A percentile compares a stretch with the other conserved stretches of the same genome.
Evolutionary conservation across 92 coral and sea anemone species (phyloP).

Genomic region (Zoanthus solanderi): DNA sequence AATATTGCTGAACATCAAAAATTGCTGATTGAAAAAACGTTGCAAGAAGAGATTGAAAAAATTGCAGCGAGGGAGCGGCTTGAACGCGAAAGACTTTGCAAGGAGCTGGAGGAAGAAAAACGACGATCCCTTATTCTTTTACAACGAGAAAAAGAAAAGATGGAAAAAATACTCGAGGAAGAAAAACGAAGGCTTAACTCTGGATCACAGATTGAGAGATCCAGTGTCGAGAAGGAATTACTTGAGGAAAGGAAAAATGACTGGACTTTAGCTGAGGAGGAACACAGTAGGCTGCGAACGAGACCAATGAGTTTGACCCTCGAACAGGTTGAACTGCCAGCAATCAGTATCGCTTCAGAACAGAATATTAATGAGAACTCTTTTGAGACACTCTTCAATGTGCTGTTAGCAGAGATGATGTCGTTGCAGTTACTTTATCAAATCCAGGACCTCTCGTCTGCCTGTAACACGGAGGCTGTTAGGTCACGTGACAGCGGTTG

Average conservation of each 20-base stretch:
- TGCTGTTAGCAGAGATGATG: slow-evolving; percentile 90
- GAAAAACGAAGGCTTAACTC: slow-evolving; percentile 52
- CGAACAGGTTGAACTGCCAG: slow-evolving; percentile 18
- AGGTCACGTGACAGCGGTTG: slow-evolving; percentile 93
- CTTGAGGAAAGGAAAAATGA: slow-evolving; percentile 61
- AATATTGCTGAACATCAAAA: slow-evolving; percentile 64
- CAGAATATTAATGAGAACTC: slow-evolving; percentile 66
- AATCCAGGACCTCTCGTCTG: slow-evolving; percentile 89
- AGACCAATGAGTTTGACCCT: background rate
- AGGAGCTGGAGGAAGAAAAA: slow-evolving; percentile 77
- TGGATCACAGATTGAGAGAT: slow-evolving; percentile 57
- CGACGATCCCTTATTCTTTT: slow-evolving; percentile 66
- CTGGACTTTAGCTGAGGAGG: slow-evolving; percentile 45
- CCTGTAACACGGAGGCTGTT: slow-evolving; percentile 68
- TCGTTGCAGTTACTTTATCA: slow-evolving; percentile 88
- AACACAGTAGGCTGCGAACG: slow-evolving; percentile 42
- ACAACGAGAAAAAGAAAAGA: slow-evolving; percentile 67
- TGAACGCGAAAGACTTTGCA: slow-evolving; percentile 63
- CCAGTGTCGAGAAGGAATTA: slow-evolving; percentile 66
- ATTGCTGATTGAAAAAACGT: slow-evolving; percentile 63
- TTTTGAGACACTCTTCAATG: slow-evolving; percentile 82
- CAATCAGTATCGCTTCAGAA: slow-evolving; percentile 35
- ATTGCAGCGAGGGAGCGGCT: slow-evolving; percentile 59
- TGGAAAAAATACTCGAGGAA: slow-evolving; percentile 68
- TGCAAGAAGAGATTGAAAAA: slow-evolving; percentile 61